phyloP scores from a whole-genome alignment of 2,888 invertebrate genomes.

The Bugulina stolonifera region DNA sequence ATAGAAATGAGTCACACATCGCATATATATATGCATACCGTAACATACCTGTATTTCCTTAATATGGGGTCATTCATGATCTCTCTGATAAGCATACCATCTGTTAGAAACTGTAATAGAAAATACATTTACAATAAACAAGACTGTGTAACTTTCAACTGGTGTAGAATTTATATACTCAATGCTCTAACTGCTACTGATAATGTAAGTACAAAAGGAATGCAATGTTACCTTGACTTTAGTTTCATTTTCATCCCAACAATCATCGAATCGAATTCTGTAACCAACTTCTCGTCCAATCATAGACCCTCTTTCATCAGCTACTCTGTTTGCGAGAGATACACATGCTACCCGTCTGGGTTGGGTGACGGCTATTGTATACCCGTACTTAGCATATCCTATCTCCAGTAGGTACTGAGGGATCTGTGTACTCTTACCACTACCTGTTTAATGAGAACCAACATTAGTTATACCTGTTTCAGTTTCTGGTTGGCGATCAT shows the following conservation, averaged over 20 bases:
- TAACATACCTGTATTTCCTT: conserved; percentile 63
- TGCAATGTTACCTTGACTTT: conserved; percentile 48
- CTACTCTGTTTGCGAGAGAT: conserved; percentile 71
- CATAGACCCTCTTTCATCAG: conserved; percentile 74
- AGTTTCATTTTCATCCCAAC: conserved; percentile 48
- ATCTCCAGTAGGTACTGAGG: conserved; percentile 86
- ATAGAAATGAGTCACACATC: too few species aligned
- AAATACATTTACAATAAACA: neutral
- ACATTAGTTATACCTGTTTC: too few species aligned
- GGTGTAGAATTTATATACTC: too few species aligned
- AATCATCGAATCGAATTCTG: conserved; percentile 65
- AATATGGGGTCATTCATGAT: conserved; percentile 90
- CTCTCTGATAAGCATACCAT: conserved; percentile 87
- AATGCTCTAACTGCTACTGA: neutral
- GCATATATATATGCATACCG: too few species aligned
- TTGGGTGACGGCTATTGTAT: conserved; percentile 78
- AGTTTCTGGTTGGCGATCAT: too few species aligned
- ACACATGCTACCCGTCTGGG: conserved; percentile 85
- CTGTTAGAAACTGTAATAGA: conserved; percentile 77
- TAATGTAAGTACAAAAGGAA: neutral
- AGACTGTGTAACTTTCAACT: too few species aligned
- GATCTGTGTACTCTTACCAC: conserved; percentile 89
- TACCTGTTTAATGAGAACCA: too few species aligned
- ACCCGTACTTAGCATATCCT: conserved; percentile 72
- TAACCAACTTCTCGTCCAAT: conserved; percentile 78